Evolutionary conservation across 2,797 vertebrate species (phyloP).

Genomic region (Lophotriccus pileatus): DNA sequence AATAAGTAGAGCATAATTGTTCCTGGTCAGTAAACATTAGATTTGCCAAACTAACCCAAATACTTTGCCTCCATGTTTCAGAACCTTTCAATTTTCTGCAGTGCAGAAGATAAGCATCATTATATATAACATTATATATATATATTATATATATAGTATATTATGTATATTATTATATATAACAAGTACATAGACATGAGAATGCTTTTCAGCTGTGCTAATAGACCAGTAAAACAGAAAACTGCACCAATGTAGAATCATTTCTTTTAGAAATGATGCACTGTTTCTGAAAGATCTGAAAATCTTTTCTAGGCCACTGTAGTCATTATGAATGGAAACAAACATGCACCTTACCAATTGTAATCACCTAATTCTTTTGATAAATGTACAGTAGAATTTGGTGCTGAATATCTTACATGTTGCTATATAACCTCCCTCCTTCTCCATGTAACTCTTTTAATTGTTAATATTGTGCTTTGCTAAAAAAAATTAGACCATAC

Average conservation of each 20-base stretch:
- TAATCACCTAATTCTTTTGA: neutral
- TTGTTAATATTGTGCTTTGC: conserved; percentile 2
- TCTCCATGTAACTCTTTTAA: neutral
- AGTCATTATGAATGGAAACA: neutral
- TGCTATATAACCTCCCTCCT: neutral
- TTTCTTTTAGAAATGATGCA: neutral
- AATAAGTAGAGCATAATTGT: neutral
- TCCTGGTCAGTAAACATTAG: neutral
- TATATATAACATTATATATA: neutral
- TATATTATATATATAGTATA: too few species aligned
- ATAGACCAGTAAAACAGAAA: neutral
- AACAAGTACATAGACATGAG: neutral
- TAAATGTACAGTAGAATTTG: neutral
- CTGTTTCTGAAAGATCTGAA: neutral
- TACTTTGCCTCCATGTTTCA: neutral
- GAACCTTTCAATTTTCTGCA: neutral
- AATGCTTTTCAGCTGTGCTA: neutral
- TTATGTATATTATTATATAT: neutral
- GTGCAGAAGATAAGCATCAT: neutral
- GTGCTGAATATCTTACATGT: neutral
- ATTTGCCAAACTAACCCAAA: neutral
- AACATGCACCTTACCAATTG: neutral
- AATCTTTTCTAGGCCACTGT: neutral
- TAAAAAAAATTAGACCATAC: conserved; percentile 10
- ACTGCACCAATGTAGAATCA: fast-evolving